phyloP scores from a whole-genome alignment of 2,888 invertebrate species.

The Aphodius granarius region DNA sequence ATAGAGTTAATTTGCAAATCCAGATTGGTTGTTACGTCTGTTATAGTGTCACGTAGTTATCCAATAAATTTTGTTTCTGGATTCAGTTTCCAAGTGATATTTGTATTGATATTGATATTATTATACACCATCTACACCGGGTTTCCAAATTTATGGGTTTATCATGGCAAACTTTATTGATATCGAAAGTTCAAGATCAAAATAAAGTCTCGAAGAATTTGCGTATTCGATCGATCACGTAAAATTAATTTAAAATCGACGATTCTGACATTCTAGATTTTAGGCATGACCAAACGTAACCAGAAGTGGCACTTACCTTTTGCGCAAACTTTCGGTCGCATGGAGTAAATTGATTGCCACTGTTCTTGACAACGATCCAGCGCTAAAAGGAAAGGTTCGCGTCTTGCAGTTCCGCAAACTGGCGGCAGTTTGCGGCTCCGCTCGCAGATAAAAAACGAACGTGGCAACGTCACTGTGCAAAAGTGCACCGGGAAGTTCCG shows the following conservation, averaged over 20 bases:
- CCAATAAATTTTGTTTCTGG: too few species aligned
- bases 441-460: neutral
- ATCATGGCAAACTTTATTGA: too few species aligned
- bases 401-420: neutral
- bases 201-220: too few species aligned
- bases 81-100: too few species aligned
- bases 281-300: neutral
- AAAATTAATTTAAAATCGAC: too few species aligned
- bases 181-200: too few species aligned
- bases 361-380: slow-evolving; percentile 9
- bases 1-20: neutral
- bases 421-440: neutral
- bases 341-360: slow-evolving; percentile 9
- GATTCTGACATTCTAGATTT: too few species aligned
- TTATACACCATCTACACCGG: too few species aligned
- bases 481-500: neutral
- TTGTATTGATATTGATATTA: too few species aligned
- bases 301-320: neutral
- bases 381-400: neutral
- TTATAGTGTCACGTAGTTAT: neutral
- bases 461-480: neutral
- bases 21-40: neutral
- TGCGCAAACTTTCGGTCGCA: neutral
- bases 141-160: too few species aligned
- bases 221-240: too few species aligned